phyloP scores from a whole-genome alignment of 2,888 invertebrate genomes.

The Gortyna flavago region DNA sequence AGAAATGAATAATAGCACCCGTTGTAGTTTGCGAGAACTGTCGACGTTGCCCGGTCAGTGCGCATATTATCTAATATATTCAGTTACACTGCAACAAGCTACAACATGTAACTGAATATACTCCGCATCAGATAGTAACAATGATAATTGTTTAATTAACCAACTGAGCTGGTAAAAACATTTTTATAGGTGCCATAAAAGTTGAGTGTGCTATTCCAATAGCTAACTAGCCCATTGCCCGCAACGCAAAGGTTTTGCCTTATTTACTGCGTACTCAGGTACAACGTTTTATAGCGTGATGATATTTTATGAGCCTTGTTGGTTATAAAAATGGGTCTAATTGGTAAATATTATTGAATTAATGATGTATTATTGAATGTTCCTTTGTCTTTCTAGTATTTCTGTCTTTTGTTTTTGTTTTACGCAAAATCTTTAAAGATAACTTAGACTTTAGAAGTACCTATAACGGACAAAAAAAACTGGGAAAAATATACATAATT shows the following conservation, averaged over 20 bases:
- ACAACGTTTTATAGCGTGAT: slow-evolving; percentile 66
- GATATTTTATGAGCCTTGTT: slow-evolving; percentile 63
- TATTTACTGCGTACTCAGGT: slow-evolving; percentile 67
- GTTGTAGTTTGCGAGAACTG: slow-evolving; percentile 15
- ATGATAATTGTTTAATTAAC: slow-evolving; percentile 69
- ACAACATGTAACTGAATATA: slow-evolving; percentile 55
- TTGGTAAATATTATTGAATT: slow-evolving; percentile 59
- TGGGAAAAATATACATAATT: no score
- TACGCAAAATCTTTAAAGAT: neutral
- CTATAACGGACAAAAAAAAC: neutral
- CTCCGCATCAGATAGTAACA: slow-evolving; percentile 57
- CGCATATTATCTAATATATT: slow-evolving; percentile 39
- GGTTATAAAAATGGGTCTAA: slow-evolving; percentile 60
- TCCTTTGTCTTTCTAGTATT: slow-evolving; percentile 31
- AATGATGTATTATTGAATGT: slow-evolving; percentile 38
- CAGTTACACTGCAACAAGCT: slow-evolving; percentile 32
- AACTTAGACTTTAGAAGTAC: neutral
- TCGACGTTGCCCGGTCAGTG: slow-evolving; percentile 37
- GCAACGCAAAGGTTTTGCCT: slow-evolving; percentile 53
- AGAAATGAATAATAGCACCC: slow-evolving; percentile 45
- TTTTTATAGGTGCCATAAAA: slow-evolving; percentile 65
- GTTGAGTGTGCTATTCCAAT: slow-evolving; percentile 58
- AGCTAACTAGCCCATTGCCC: slow-evolving; percentile 62
- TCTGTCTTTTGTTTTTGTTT: slow-evolving; percentile 10
- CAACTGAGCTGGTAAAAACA: slow-evolving; percentile 63